These are phyloP conservation scores for Drosophila pegasa DNA, from an alignment of 2,888 invertebrate species.

Conservation along the genomic window DNA sequence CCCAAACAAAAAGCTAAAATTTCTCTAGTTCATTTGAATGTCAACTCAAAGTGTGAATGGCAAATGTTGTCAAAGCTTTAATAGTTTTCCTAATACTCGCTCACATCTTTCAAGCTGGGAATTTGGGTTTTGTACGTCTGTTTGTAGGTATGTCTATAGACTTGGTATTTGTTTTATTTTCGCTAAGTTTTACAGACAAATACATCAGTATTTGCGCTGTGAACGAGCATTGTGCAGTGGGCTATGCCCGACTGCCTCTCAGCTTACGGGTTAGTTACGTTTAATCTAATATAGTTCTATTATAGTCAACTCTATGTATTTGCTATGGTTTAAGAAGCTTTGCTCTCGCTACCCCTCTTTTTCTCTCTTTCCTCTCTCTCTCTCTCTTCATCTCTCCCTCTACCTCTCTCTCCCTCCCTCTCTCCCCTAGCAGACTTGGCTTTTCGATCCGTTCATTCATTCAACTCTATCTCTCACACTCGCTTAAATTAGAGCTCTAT, in stretches of 20 bases:
- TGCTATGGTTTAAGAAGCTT: neutral
- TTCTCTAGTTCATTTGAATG: neutral
- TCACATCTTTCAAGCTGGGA: neutral
- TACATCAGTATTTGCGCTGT: neutral
- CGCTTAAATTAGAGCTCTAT: slow-evolving; percentile 12
- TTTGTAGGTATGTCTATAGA: neutral
- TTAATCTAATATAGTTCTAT: slow-evolving; percentile 1
- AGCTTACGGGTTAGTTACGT: neutral
- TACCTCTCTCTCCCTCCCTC: neutral
- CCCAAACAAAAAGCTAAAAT: neutral
- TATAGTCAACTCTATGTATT: slow-evolving; percentile 7
- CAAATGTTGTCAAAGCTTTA: neutral
- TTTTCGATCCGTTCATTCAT: neutral
- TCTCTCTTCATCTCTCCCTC: neutral
- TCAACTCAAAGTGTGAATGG: neutral
- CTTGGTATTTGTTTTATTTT: neutral
- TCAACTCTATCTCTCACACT: neutral
- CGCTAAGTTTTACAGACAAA: too few species aligned
- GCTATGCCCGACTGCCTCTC: neutral
- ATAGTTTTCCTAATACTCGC: neutral
- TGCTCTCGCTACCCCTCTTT: neutral
- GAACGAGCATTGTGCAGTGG: slow-evolving; percentile 2
- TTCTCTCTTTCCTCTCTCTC: neutral
- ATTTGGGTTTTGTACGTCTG: neutral
- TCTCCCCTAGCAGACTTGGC: neutral